Evolutionary conservation across 2,888 invertebrate species (phyloP), one percentile per base, ranked within the genome.

Genomic region (Xylota segnis): DNA sequence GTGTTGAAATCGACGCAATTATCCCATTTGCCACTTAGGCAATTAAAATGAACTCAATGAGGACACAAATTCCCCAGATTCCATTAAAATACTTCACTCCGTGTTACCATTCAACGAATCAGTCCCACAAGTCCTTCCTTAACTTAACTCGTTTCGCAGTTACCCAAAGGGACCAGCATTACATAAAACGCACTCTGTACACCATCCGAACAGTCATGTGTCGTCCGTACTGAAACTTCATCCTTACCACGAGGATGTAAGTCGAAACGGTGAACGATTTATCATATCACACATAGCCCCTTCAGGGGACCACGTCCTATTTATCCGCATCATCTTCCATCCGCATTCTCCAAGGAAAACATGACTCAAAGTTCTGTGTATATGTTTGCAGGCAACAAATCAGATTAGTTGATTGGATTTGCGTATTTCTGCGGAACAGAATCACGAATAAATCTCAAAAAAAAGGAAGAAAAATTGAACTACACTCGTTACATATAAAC

Each of bases 341-440:
- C n/a, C 10, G 4, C 9, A 32, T 32, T 9, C 56, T 27, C n/a
- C 37, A 14, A 14, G 7, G n/a, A 54, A 40, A 54, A 32, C 54
- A 16, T 37, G 37, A 14, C 23, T 37, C 54, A 54, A 54, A 34
- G 54, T 54, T 72, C 6, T 32, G 14, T 65, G 32, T 40, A 12
- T 27, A 72, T 45, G 16, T 56, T 14, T 56, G 52, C 43, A 12
- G 37, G 52, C 34, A 32, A 43, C 59, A 70, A 77, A 77, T 77
- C 68, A 54, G 77, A 77, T 77, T 45, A 77, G 59, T 77, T 77
- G 68, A 77, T 77, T 77, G 68, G 77, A 77, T 77, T 77, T 70
- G 34, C 59, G 52, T 61, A 61, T 34, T 34, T 40, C 47, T 50
- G 58, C 52, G 52, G 43, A 77, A 52, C 54, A 59, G 43, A 77